A percentile compares a stretch with the other conserved stretches of the same genome.
phyloP scores from a whole-genome alignment of 2,888 invertebrate species.

The Parnassius apollo region DNA sequence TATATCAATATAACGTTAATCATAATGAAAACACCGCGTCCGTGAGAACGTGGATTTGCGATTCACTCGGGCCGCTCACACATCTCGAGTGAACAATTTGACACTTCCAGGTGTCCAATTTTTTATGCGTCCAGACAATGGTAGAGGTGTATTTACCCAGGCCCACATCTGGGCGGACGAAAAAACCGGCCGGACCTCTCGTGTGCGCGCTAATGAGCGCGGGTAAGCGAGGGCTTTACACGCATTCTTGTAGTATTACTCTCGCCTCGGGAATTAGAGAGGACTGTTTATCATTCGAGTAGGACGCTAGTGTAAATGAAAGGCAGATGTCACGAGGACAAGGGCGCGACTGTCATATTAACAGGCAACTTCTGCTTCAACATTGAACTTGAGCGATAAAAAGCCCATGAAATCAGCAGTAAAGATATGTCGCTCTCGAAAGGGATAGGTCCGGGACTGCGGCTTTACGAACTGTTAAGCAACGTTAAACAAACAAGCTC shows the following conservation, averaged over 20 bases:
- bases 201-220: slow-evolving; percentile 70
- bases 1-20: slow-evolving; percentile 37
- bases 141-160: slow-evolving; percentile 59
- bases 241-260: slow-evolving; percentile 45
- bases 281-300: slow-evolving; percentile 62
- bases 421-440: slow-evolving; percentile 54
- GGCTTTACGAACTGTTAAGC: slow-evolving; percentile 33
- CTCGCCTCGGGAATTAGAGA: slow-evolving; percentile 44
- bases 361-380: slow-evolving; percentile 48
- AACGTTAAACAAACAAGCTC: slow-evolving; percentile 26
- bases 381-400: slow-evolving; percentile 78
- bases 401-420: slow-evolving; percentile 71
- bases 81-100: slow-evolving; percentile 76
- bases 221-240: slow-evolving; percentile 37
- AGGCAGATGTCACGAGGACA: slow-evolving; percentile 62
- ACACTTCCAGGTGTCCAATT: slow-evolving; percentile 80
- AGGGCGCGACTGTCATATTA: slow-evolving; percentile 56
- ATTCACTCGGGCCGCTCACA: slow-evolving; percentile 72
- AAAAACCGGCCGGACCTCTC: slow-evolving; percentile 78
- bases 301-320: slow-evolving; percentile 48
- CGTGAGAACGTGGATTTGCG: slow-evolving; percentile 37
- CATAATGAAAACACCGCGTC: slow-evolving; percentile 35
- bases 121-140: slow-evolving; percentile 69
- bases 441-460: slow-evolving; percentile 57
- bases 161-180: slow-evolving; percentile 75